Evolutionary conservation across 2,797 vertebrate genomes (phyloP).

Genomic region (Rhabdophis nuchalis): DNA sequence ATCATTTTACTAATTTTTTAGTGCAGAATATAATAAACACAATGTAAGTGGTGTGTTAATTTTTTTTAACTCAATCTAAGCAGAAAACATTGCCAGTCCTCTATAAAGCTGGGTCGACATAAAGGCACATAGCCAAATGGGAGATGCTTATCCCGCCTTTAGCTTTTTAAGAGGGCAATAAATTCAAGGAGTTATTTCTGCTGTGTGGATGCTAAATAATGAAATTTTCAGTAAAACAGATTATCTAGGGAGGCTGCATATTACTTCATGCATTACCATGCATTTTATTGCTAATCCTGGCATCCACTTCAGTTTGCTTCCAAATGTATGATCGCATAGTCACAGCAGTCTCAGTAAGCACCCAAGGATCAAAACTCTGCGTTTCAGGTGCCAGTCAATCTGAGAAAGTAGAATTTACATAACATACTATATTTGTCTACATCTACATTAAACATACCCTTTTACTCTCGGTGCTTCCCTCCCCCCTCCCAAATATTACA

Average conservation of each 20-base stretch:
- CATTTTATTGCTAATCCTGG: slow-evolving; percentile 45
- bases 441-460: not conserved
- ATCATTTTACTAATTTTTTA: not conserved
- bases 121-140: not conserved
- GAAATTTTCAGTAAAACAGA: slow-evolving; percentile 18
- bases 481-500: not conserved
- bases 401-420: not conserved
- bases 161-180: slow-evolving; percentile 7
- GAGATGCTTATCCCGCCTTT: not conserved
- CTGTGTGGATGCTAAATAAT: slow-evolving; percentile 38
- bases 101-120: not conserved
- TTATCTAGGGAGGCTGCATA: not conserved
- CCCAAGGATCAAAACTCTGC: not conserved
- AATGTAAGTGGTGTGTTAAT: not conserved
- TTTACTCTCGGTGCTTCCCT: slow-evolving; percentile 1
- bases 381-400: slow-evolving; percentile 8
- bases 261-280: slow-evolving; percentile 36
- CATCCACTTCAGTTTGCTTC: not conserved
- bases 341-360: slow-evolving; percentile 35
- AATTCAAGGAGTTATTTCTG: slow-evolving; percentile 25
- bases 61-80: not conserved
- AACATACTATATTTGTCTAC: slow-evolving; percentile 5
- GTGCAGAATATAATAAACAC: not conserved
- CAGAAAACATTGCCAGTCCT: not conserved
- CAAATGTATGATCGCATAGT: slow-evolving; percentile 39